Evolutionary conservation across 64 coral and sea anemone species (phyloP), one percentile per base, ranked within the genome.

Genomic region (Anthopleura sola): DNA sequence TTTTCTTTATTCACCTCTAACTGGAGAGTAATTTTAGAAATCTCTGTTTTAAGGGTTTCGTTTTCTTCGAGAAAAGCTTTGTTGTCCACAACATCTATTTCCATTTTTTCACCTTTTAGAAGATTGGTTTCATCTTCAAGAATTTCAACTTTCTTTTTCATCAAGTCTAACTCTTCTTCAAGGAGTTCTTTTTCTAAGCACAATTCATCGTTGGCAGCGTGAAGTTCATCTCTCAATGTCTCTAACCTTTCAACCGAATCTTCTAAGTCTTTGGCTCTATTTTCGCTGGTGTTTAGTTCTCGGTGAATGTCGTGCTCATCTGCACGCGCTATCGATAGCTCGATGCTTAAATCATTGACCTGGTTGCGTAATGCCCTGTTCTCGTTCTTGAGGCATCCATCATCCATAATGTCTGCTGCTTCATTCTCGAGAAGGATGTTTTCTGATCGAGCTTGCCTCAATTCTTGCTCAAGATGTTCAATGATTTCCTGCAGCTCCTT

Each of bases 191-290:
- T 79, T 33, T 68, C 31, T 11, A 39, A 62, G n/a, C 26, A 20
- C 8, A 49, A 40, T 23, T 90, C 79, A 29, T 64, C 36, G 60
- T 64, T 55, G 29, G 37, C 56, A 26, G 14, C 80, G 37, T 85
- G 81, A 0, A 69, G 83, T 21, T 89, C 62, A 7, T 92, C 51
- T 86, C 64, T 82, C 8, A 86, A 82, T 39, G 21, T 31, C 28
- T 76, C n/a, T 44, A 92, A 18, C 23, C 84, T 13, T 76, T 83
- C 87, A 18, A 83, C 20, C 10, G 23, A 50, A 2, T 83, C 49
- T 33, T 55, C 37, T 36, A 83, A 20, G 17, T 31, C 26, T 37
- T 16, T 36, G 3, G 29, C 16, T 54, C 36, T 49, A 23, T 13
- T 57, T 38, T 55, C 26, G 21, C 21, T 56, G 48, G 10, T 24